phyloP scores from a whole-genome alignment of 2,888 invertebrate genomes.

The Andrena dorsata region DNA sequence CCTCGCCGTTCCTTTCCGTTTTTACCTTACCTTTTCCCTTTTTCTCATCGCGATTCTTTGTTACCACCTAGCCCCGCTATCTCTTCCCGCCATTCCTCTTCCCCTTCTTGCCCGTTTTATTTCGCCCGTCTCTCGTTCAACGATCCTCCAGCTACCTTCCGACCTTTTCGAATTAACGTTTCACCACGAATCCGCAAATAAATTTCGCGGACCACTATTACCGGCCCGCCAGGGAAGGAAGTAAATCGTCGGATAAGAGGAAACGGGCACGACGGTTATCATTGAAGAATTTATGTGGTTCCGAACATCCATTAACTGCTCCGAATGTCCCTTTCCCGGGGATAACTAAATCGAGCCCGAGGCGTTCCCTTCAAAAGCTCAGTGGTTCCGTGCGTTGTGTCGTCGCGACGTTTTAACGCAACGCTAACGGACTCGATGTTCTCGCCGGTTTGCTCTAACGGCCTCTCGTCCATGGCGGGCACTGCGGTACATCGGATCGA shows the following conservation, averaged over 20 bases:
- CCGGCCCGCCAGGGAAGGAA: slow-evolving; percentile 55
- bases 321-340: slow-evolving; percentile 9
- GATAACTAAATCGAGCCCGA: slow-evolving; percentile 13
- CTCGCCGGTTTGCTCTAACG: neutral
- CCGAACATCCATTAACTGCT: slow-evolving; percentile 46
- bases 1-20: slow-evolving; percentile 40
- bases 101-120: slow-evolving; percentile 45
- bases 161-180: slow-evolving; percentile 73
- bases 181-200: slow-evolving; percentile 72
- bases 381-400: neutral
- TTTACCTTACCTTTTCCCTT: slow-evolving; percentile 19
- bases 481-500: too few relatives aligned
- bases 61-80: neutral
- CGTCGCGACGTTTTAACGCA: neutral
- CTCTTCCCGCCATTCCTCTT: slow-evolving; percentile 20
- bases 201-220: slow-evolving; percentile 68
- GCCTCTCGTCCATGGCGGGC: too few relatives aligned
- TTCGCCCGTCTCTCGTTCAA: slow-evolving; percentile 50
- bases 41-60: slow-evolving; percentile 46
- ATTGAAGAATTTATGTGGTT: slow-evolving; percentile 66
- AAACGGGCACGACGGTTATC: slow-evolving; percentile 64
- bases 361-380: neutral
- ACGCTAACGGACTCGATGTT: neutral
- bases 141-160: slow-evolving; percentile 49
- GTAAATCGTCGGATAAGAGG: slow-evolving; percentile 72